Evolutionary conservation across 2,888 invertebrate genomes (phyloP).

Genomic region (Achlya flavicornis): DNA sequence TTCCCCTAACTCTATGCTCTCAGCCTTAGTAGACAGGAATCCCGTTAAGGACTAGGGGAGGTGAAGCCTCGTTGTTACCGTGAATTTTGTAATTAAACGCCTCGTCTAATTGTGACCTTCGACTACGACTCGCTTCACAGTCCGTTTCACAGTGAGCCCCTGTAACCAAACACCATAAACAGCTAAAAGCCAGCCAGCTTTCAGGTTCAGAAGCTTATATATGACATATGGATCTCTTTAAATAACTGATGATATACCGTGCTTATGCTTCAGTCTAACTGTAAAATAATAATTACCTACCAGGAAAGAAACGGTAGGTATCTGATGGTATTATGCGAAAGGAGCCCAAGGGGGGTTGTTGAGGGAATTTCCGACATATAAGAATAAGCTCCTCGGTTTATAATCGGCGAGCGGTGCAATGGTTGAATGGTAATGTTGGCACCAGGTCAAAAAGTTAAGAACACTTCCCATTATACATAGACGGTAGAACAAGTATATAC

Average conservation of each 20-base stretch:
- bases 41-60: constrained; percentile 74
- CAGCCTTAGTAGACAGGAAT: constrained; percentile 53
- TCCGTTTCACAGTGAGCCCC: constrained; percentile 61
- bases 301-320: too few species aligned
- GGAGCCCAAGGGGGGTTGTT: too few species aligned
- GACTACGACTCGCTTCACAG: constrained; percentile 59
- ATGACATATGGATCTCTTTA: background rate
- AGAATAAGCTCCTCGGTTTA: too few species aligned
- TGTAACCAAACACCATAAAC: constrained; percentile 44
- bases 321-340: too few species aligned
- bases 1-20: constrained; percentile 23
- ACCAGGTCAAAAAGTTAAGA: too few species aligned
- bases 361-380: too few species aligned
- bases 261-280: background rate
- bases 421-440: too few species aligned
- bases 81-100: constrained; percentile 82
- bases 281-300: too few species aligned
- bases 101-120: constrained; percentile 79
- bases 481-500: too few species aligned
- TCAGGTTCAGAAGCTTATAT: background rate
- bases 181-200: constrained; percentile 7
- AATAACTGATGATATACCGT: too few species aligned
- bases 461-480: too few species aligned
- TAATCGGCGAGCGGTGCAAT: too few species aligned
- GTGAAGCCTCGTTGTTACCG: constrained; percentile 77